Evolutionary conservation across 2,113 vertebrate genomes (phyloP).

Genomic region (Eulemur rufifrons): DNA sequence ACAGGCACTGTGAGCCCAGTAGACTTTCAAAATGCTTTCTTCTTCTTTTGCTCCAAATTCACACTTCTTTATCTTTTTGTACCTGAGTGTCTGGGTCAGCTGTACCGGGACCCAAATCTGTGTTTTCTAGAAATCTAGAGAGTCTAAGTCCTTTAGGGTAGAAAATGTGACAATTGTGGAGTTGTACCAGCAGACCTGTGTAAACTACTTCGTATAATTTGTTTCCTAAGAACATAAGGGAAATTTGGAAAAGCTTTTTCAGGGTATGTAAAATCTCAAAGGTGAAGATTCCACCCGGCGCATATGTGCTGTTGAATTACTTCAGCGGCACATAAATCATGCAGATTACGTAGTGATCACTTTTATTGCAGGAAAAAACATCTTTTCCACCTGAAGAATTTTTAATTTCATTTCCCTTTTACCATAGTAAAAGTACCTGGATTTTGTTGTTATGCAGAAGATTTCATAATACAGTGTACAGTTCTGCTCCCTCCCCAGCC

Average conservation of each 20-base stretch:
- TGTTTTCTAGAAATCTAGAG: background rate
- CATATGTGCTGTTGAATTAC: background rate
- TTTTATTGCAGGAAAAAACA: slow-evolving; percentile 4
- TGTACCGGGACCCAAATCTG: background rate
- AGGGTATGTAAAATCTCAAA: background rate
- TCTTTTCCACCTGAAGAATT: slow-evolving; percentile 26
- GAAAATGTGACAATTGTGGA: background rate
- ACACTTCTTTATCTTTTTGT: background rate
- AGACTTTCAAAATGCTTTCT: background rate
- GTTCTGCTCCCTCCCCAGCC: background rate
- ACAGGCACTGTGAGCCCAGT: background rate
- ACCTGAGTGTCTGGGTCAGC: background rate
- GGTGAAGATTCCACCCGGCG: background rate
- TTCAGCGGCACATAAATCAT: background rate
- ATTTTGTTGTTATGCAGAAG: background rate
- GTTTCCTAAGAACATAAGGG: background rate
- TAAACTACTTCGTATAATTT: slow-evolving; percentile 12
- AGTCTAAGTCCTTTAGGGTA: background rate
- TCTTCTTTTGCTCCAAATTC: background rate
- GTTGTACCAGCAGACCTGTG: background rate
- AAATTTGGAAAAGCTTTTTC: background rate
- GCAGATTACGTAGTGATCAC: background rate
- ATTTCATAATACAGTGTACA: background rate
- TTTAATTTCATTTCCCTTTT: slow-evolving; percentile 52
- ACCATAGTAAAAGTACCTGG: background rate